Base-by-base conservation (phyloP, 2,797 vertebrate genomes). In the Scomberomorus guttatus region DNA sequence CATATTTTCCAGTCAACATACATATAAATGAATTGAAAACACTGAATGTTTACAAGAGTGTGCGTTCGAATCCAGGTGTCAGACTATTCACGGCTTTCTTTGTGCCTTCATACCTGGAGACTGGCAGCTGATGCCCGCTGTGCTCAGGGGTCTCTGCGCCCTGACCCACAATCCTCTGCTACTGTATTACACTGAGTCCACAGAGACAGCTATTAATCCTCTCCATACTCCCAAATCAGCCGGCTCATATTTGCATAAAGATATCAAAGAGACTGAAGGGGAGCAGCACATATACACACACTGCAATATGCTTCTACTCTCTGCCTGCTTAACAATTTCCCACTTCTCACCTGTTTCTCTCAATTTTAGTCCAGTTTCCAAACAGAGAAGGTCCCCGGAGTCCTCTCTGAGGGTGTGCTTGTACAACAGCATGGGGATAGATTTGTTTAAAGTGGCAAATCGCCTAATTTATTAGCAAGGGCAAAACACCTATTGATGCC, bases 401-500 rank as follows among this genome's bases (percentile, higher is more conserved):
- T 72, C 52, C 2, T 62, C 34, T 62, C 50, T 46, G 50, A 54
- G 12, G 39, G 62, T 51, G 32, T 55, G 76, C 80, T 80, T 56
- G 79, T 77, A 54, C 50, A 80, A 61, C 82, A 74, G 56, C 55
- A 44, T 0, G 18, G 29, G 72, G 61, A 92, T 86, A 82, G 84
- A 92, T 92, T 81, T 91, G 90, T 86, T 89, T 89, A 81, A 90
- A 89, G 79, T 85, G 84, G 86, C 81, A 91, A 91, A 92, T 81
- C 12, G 79, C 80, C 90, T 88, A 91, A 91, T 93, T 93, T 85
- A 92, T 93, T 90, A 88, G 72, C 88, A 89, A 90, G 88, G 91
- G 92, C 79, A 90, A 91, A 92, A 82, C 71, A 76, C 61, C 85
- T 92, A 90, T 90, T 91, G 91, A 92, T 85, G 89, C 85, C 89